Base-by-base conservation (phyloP, 2,797 vertebrate genomes). In the Poecilia picta region DNA sequence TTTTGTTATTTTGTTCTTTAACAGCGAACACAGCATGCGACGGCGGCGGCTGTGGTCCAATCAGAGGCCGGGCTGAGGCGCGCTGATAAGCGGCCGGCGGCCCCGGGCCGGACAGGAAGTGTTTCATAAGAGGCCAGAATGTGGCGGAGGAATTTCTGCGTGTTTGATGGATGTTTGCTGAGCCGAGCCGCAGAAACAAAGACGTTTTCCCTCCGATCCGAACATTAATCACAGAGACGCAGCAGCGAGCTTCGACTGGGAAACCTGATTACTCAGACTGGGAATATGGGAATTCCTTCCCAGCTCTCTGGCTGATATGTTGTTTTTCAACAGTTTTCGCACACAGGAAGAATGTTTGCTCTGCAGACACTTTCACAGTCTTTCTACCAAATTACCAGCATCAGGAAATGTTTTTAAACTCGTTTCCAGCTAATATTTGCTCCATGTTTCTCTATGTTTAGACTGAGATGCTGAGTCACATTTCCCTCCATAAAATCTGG, bases 1-100 rank as follows among this genome's bases (percentile, higher is more conserved):
- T 89, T 92, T 92, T 89, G 88, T 92, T 93, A 86, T 94, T 92
- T 90, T 87, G 85, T 89, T 86, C 85, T 87, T 88, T 87, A 84
- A 71, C 87, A 80, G 79, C 12, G 85, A 75, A 39, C 82, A 39
- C 78, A 78, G 86, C 70, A 76, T 64, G 72, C 66, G 75, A 76
- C 75, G 70, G 53, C 1, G 39, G 76, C 36, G 25, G 33, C 33
- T 76, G 80, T 75, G 76, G 36, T 74, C 75, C 86, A 83, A 72
- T 88, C 11, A 25, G 71, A 72, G 68, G 81, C 88, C 62, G 11
- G 62, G 62, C 87, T 41, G 92, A 89, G 78, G 39, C 1, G 71
- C 49, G 80, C 90, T 89, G 92, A 91, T 88, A 91, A 91, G 89
- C 49, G 72, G 80, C 73, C 82, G 57, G 74, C 1, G 62, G 72